phyloP scores from a whole-genome alignment of 2,113 vertebrate species.

The Xerus inauris region DNA sequence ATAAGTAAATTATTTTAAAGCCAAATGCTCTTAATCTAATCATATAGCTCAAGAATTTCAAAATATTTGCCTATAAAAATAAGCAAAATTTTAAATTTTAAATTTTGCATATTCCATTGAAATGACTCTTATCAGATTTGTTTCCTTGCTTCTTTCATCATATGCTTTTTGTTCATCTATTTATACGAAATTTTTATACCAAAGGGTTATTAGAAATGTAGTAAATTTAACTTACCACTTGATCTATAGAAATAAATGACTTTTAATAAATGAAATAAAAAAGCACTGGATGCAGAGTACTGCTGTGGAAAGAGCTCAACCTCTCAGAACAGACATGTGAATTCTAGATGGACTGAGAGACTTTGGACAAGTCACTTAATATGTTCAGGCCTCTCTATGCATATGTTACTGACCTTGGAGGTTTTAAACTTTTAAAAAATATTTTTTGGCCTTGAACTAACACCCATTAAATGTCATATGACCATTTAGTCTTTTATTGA shows the following conservation, averaged over 20 bases:
- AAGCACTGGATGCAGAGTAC: neutral
- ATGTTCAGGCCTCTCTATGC: neutral
- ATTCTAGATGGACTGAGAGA: neutral
- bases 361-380: neutral
- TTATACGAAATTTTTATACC: constrained; percentile 42
- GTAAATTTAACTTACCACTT: neutral
- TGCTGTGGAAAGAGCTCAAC: neutral
- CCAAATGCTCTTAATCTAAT: neutral
- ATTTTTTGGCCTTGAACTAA: neutral
- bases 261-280: neutral
- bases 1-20: constrained; percentile 50
- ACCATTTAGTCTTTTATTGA: neutral
- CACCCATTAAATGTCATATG: neutral
- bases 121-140: neutral
- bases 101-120: constrained; percentile 37
- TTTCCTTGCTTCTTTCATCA: neutral
- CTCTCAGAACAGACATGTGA: neutral
- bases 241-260: neutral
- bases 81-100: neutral
- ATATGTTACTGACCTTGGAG: neutral
- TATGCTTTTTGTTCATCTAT: neutral
- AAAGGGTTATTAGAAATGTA: neutral
- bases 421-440: too few relatives aligned
- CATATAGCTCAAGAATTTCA: neutral
- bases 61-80: constrained; percentile 1